Evolutionary conservation across 1,140 invertebrate species (phyloP).

Genomic region (Drosophila funebris): DNA sequence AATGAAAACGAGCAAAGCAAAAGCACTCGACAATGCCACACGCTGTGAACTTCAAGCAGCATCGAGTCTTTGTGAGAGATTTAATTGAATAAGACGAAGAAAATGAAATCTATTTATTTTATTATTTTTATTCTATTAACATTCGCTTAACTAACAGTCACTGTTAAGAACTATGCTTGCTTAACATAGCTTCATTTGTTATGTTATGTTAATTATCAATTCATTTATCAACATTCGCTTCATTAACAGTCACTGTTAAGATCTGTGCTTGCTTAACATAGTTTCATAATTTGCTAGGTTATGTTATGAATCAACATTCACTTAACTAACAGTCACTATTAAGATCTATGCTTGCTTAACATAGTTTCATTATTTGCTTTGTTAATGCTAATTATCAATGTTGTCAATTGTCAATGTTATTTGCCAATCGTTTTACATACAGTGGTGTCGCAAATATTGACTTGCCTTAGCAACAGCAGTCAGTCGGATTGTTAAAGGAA

Average conservation of each 20-base stretch:
- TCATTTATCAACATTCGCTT: too few relatives aligned
- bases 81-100: not conserved
- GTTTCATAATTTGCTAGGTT: not conserved
- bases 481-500: too few relatives aligned
- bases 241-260: not conserved
- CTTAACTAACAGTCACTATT: not conserved
- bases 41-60: not conserved
- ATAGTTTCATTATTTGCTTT: too few relatives aligned
- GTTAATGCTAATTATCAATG: too few relatives aligned
- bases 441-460: too few relatives aligned
- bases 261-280: not conserved
- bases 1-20: constrained; percentile 16
- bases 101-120: not conserved
- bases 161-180: not conserved
- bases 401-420: too few relatives aligned
- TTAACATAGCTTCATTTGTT: not conserved
- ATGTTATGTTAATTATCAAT: not conserved
- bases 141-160: not conserved
- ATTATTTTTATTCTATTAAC: too few relatives aligned
- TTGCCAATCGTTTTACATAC: too few relatives aligned
- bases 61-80: not conserved
- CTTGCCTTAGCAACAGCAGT: too few relatives aligned
- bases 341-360: not conserved
- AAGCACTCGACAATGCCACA: constrained; percentile 11
- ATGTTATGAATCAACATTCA: not conserved